These are phyloP conservation scores for Ia io DNA, from an alignment of 2,113 vertebrate species.

Conservation along the genomic window DNA sequence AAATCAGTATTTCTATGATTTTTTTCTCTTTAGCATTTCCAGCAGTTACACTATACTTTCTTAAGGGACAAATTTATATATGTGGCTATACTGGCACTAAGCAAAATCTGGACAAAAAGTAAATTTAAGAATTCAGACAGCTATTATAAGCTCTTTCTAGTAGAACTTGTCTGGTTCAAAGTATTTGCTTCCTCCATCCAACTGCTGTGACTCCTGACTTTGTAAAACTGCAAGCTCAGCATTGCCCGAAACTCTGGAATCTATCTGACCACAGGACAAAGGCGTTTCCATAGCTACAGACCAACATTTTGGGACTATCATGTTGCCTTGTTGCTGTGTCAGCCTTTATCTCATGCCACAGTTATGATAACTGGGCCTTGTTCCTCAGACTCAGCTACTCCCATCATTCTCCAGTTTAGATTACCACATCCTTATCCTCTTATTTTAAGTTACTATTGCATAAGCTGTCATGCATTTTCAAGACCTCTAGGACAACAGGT, in stretches of 20 bases:
- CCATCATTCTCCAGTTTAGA: background rate
- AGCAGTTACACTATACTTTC: background rate
- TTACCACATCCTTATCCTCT: background rate
- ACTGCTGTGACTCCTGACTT: background rate
- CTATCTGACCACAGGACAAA: background rate
- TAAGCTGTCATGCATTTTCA: background rate
- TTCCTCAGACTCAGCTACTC: background rate
- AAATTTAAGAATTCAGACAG: conserved; percentile 3
- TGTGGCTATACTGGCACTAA: background rate
- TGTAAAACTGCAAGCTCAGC: background rate
- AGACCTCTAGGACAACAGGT: background rate
- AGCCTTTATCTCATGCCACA: background rate
- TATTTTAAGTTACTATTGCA: background rate
- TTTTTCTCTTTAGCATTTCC: background rate
- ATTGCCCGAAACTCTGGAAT: background rate
- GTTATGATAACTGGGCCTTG: background rate
- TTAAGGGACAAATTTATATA: background rate
- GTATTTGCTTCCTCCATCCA: background rate
- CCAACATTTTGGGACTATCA: background rate
- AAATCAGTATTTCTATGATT: background rate
- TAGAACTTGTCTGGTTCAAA: background rate
- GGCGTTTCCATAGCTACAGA: background rate
- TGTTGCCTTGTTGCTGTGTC: background rate
- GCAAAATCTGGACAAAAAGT: background rate
- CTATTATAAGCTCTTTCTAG: background rate